Base-by-base conservation (phyloP, 1,140 invertebrate species). In the Pomacea maculata region DNA sequence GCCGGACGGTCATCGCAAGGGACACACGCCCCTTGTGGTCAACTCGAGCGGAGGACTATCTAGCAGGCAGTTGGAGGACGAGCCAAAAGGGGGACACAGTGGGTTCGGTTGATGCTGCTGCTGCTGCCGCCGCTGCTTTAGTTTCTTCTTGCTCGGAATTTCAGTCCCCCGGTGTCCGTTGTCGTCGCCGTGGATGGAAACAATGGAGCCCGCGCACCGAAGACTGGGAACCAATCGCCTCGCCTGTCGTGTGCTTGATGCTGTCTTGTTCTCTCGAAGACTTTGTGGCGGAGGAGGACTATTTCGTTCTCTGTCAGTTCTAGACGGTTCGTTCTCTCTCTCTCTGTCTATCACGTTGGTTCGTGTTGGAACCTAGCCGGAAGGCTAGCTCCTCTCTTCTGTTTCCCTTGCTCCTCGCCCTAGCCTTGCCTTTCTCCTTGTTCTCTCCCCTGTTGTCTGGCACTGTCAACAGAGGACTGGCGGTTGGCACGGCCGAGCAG, bases 1-100 rank as follows among this genome's bases (percentile, higher is more conserved):
- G 25, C 12, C 61, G n/a, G 54, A 57, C 67, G 54, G 65, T 64
- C 77, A 78, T 78, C 64, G 77, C 77, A 70, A 25, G 21, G 11
- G 11, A 11, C 14, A 25, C 68, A 11, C n/a, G 11, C 34, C n/a
- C 68, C 68, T 70, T 25, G 34, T 21, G 11, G n/a, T 21, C 68
- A 25, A 70, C 4, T 11, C 11, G 68, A 70, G n/a, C n/a, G 21
- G 68, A 70, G 4, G n/a, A 12, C 68, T 12, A 70, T 11, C 25
- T 25, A 29, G n/a, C 12, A 21, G 34, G 1, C 1, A 21, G 68
- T 15, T 70, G 68, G 68, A 21, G 68, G 57, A 61, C 57, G 15
- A 61, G 15, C 57, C 57, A 17, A 61, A 17, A 61, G 57, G 57
- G 57, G 11, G 57, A 61, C 57, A 2, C 34, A 6, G 34, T n/a